phyloP scores from a whole-genome alignment of 2,113 vertebrate genomes.

The Brachypteracias leptosomus region DNA sequence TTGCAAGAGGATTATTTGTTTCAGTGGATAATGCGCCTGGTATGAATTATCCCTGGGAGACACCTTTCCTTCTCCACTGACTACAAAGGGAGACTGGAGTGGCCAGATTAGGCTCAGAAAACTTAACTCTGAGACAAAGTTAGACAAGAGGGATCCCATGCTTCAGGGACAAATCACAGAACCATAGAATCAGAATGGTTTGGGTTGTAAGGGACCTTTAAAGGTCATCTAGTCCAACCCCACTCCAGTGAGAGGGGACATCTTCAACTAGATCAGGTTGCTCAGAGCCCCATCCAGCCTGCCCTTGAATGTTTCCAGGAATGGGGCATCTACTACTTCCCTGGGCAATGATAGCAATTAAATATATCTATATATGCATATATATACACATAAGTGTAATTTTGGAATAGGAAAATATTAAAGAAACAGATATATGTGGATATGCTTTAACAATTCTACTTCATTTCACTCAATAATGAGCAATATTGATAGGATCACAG shows the following conservation, averaged over 20 bases:
- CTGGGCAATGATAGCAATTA: neutral
- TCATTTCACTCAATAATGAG: neutral
- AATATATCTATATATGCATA: accelerated
- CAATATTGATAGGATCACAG: neutral
- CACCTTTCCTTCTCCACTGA: neutral
- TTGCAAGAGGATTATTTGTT: neutral
- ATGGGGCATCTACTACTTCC: accelerated
- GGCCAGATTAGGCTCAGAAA: neutral
- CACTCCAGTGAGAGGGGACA: neutral
- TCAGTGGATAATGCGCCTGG: neutral
- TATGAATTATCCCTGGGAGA: neutral
- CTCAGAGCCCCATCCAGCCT: neutral
- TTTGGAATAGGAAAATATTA: neutral
- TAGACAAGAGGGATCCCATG: neutral
- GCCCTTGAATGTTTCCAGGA: neutral
- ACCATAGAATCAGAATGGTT: neutral
- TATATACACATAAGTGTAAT: neutral
- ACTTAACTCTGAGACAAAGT: neutral
- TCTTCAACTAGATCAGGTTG: neutral
- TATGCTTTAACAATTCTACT: neutral
- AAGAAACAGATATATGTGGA: neutral
- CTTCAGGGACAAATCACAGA: neutral
- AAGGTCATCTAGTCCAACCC: neutral
- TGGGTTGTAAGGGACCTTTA: neutral
- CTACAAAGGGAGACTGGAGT: neutral